Evolutionary conservation across 2,113 vertebrate species (phyloP), one percentile per base, ranked within the genome.

Genomic region (Sula dactylatra): DNA sequence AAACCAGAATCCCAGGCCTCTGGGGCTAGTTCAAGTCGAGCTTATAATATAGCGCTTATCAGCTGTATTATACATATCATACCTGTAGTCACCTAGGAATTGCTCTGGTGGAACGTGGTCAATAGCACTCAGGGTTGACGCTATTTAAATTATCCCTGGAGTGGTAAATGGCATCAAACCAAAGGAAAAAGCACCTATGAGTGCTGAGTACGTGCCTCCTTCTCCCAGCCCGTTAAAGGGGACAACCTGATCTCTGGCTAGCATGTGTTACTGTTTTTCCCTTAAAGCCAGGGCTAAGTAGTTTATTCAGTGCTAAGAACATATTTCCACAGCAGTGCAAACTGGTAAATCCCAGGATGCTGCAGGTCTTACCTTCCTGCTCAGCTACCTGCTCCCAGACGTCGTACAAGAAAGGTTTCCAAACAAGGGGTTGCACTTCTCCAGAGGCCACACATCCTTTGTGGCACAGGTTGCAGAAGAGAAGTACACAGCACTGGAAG

Each of bases 371-470:
- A 0, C 27, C 32, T 40, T 38, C 47, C 36, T 4, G 1, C 52
- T 59, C 71, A 86, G 56, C 56, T 62, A 56, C 1, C 0, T 1
- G 1, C 29, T 78, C 32, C 79, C 27, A 65, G 25, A 11, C 0
- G 1, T 47, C 54, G 24, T 11, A 20, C 19, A 55, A 34, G 27
- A 69, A 58, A 64, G 21, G 49, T 20, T 82, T 87, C 59, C 65
- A 34, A 91, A 49, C 11, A 52, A 52, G 18, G 49, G 69, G 36
- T n/a, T 91, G 64, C 69, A 81, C 5, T 47, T 29, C 49, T 36
- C 1, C 0, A 58, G 38, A 47, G 31, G 40, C 34, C 47, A 29
- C 47, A 9, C 15, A 22, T 5, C 8, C 38, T 38, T 34, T 36
- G 26, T 4, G 31, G 47, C 36, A 40, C 2, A 7, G 61, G n/a